Conservation (phyloP, 2,797 vertebrate genomes). For the Eospalax fontanierii region DNA sequence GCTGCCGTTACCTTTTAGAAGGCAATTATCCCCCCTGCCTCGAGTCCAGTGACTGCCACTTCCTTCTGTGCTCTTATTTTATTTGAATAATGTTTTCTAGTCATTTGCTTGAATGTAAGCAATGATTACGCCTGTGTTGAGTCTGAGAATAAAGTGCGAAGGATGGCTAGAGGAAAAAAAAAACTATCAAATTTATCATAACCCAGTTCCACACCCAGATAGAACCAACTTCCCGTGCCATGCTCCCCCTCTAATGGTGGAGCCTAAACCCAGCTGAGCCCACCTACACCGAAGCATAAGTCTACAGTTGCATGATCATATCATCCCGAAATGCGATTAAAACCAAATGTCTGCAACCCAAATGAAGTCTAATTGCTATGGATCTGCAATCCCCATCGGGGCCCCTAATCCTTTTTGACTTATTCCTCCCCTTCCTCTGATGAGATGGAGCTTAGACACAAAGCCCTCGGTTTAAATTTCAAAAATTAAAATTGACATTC, state of each 20-base stretch:
- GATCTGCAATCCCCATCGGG: constrained; percentile 87
- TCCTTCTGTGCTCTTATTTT: constrained; percentile 65
- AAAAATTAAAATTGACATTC: constrained; percentile 93
- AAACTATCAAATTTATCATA: neutral
- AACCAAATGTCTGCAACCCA: constrained; percentile 88
- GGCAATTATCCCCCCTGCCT: constrained; percentile 73
- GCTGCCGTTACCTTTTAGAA: constrained; percentile 57
- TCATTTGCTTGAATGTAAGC: constrained; percentile 68
- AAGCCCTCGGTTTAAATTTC: constrained; percentile 92
- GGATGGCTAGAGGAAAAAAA: constrained; percentile 28
- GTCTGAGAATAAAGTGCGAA: constrained; percentile 47
- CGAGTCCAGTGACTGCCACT: neutral
- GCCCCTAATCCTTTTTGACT: constrained; percentile 91
- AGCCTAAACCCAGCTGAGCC: constrained; percentile 31
- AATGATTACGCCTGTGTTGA: constrained; percentile 64
- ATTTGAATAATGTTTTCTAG: constrained; percentile 78
- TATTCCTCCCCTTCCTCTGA: constrained; percentile 89
- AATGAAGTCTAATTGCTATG: constrained; percentile 91
- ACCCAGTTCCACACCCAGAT: constrained; percentile 10
- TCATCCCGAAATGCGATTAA: constrained; percentile 89
- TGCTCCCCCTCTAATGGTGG: neutral
- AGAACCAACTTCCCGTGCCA: neutral
- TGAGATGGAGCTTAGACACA: constrained; percentile 91
- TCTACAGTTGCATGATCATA: constrained; percentile 84
- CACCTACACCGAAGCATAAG: constrained; percentile 49